Conservation (phyloP, 2,888 invertebrate species). For the Callimorpha dominula region DNA sequence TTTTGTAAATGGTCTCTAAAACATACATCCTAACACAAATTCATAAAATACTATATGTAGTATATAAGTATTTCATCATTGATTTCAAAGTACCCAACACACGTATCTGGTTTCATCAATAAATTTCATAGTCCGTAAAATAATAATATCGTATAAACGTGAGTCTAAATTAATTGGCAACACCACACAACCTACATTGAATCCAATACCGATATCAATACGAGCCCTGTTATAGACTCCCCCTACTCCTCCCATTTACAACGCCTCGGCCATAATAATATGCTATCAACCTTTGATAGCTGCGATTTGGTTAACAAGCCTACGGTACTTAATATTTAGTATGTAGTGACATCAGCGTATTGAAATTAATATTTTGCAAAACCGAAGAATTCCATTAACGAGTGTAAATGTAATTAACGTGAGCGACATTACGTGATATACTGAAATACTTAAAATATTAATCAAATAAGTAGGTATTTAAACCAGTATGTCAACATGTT, state of each 20-base stretch:
- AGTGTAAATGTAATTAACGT: neutral
- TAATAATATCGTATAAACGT: slow-evolving; percentile 6
- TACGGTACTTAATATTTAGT: slow-evolving; percentile 18
- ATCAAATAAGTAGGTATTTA: too few species aligned
- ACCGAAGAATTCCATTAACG: neutral
- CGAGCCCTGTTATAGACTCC: neutral
- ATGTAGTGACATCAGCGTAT: slow-evolving; percentile 7
- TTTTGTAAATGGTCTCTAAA: too few species aligned
- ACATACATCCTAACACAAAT: too few species aligned
- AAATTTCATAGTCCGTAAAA: slow-evolving; percentile 7
- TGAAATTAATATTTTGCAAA: neutral
- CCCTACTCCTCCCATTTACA: neutral
- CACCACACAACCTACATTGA: slow-evolving; percentile 7
- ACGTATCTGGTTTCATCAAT: slow-evolving; percentile 2
- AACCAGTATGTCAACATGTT: too few species aligned
- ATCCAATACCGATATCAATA: slow-evolving; percentile 1
- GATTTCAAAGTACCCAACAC: neutral
- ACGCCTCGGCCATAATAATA: slow-evolving; percentile 1
- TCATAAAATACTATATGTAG: too few species aligned
- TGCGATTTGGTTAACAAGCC: slow-evolving; percentile 5
- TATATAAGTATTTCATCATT: neutral
- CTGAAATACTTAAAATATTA: too few species aligned
- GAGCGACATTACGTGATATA: neutral
- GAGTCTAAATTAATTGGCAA: slow-evolving; percentile 11
- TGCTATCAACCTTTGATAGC: slow-evolving; percentile 11